A percentile compares a stretch with the other conserved stretches of the same genome.
Conservation (phyloP, 2,113 vertebrate species). For the Chaetorhynchus papuensis region DNA sequence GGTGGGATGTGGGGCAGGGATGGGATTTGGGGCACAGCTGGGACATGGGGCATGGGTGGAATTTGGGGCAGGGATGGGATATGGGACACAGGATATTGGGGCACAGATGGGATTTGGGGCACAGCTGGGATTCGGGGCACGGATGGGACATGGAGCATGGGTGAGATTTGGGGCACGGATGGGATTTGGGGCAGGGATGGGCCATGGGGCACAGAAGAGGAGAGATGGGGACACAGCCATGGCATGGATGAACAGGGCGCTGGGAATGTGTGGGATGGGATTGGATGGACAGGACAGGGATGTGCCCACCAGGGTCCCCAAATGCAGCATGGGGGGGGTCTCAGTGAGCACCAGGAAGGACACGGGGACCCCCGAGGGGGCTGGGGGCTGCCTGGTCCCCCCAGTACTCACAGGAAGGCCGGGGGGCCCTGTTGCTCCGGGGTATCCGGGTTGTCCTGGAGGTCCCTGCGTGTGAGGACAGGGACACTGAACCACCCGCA, state of each 20-base stretch:
- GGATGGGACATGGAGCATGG: background rate
- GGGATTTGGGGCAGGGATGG: background rate
- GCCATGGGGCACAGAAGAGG: no score
- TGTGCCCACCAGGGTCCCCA: background rate
- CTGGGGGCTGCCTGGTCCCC: background rate
- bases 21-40: fast-evolving
- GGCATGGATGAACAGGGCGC: background rate
- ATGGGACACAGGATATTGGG: no score
- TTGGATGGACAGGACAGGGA: background rate
- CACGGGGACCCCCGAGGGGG: fast-evolving
- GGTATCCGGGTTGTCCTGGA: conserved; percentile 86
- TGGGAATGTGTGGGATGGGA: background rate
- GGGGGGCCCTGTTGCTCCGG: conserved; percentile 84
- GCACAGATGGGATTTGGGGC: fast-evolving
- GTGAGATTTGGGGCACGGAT: background rate
- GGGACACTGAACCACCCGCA: background rate
- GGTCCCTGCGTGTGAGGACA: conserved; percentile 75
- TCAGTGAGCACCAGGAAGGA: background rate
- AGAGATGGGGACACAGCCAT: background rate
- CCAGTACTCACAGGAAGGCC: conserved; percentile 84
- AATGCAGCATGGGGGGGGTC: background rate
- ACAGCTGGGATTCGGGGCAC: fast-evolving
- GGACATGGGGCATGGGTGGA: fast-evolving
- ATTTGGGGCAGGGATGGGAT: background rate
- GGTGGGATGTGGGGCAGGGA: fast-evolving